Evolutionary conservation across 1,140 invertebrate genomes (phyloP).

Genomic region (Brachionus rubens): DNA sequence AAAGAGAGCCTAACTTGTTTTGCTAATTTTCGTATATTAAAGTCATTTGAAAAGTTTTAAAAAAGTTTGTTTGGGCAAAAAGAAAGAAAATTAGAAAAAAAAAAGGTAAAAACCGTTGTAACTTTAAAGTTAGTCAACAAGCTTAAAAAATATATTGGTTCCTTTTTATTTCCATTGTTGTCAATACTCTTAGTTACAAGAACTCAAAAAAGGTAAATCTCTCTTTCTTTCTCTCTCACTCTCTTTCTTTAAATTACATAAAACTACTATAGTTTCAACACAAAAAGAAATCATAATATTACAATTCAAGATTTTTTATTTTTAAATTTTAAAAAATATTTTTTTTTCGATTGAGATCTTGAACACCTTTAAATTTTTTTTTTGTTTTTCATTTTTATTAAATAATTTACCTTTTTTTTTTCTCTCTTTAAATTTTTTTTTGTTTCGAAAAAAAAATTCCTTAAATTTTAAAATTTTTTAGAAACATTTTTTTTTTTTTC

Average conservation of each 20-base stretch:
- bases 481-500: conserved; percentile 22
- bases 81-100: background rate
- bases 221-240: too few relatives aligned
- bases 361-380: conserved; percentile 28
- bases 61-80: background rate
- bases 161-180: conserved; percentile 27
- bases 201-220: conserved; percentile 27
- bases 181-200: conserved; percentile 33
- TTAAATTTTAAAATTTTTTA: conserved; percentile 8
- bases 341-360: conserved; percentile 31
- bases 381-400: conserved; percentile 3
- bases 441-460: conserved; percentile 13
- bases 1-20: background rate
- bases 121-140: too few relatives aligned
- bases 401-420: background rate
- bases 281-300: conserved; percentile 10
- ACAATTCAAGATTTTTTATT: conserved; percentile 31
- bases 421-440: background rate
- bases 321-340: conserved; percentile 24
- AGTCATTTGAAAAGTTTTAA: background rate
- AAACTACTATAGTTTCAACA: conserved; percentile 17
- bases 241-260: conserved; percentile 37
- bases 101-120: background rate
- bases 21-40: conserved; percentile 36
- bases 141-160: too few relatives aligned